Percentiles rank a stretch among this genome's conserved stretches.
phyloP scores from a whole-genome alignment of 2,888 invertebrate species.

The Pyrrhia umbra region DNA sequence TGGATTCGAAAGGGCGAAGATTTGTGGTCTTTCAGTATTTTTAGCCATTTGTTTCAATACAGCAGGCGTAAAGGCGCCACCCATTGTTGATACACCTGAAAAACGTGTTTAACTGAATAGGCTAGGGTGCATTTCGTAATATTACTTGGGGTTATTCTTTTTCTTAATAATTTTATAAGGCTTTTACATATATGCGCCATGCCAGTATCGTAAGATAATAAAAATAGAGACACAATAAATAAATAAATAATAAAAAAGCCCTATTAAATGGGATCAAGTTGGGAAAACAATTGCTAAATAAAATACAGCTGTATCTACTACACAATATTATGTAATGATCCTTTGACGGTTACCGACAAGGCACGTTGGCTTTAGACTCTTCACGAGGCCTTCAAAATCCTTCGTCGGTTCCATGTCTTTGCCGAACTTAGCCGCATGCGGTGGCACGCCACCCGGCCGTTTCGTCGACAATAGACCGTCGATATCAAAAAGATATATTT shows the following conservation, averaged over 20 bases:
- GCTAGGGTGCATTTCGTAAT: conserved; percentile 93
- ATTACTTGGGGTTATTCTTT: no score
- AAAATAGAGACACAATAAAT: no score
- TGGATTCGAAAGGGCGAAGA: conserved; percentile 99
- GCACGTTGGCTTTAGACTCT: conserved; percentile 95
- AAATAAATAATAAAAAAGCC: no score
- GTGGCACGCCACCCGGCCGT: conserved; percentile 92
- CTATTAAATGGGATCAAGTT: no score
- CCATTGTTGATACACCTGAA: conserved; percentile 92
- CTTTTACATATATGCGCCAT: no score
- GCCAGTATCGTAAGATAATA: no score
- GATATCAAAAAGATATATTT: conserved; percentile 98
- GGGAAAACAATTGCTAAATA: no score
- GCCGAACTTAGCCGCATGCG: conserved; percentile 93
- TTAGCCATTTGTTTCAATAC: conserved; percentile 96
- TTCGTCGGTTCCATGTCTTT: conserved; percentile 95
- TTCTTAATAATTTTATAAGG: no score
- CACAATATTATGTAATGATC: no score
- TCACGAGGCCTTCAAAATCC: conserved; percentile 94
- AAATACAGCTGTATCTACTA: no score
- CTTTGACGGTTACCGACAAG: conserved; percentile 94
- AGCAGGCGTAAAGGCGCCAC: conserved; percentile 97
- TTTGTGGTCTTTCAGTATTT: conserved; percentile 96
- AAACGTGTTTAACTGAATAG: no score
- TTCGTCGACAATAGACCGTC: conserved; percentile 95